These are phyloP conservation scores for Bombus soroeensis DNA, from an alignment of 1,140 invertebrate genomes.

Conservation along the genomic window DNA sequence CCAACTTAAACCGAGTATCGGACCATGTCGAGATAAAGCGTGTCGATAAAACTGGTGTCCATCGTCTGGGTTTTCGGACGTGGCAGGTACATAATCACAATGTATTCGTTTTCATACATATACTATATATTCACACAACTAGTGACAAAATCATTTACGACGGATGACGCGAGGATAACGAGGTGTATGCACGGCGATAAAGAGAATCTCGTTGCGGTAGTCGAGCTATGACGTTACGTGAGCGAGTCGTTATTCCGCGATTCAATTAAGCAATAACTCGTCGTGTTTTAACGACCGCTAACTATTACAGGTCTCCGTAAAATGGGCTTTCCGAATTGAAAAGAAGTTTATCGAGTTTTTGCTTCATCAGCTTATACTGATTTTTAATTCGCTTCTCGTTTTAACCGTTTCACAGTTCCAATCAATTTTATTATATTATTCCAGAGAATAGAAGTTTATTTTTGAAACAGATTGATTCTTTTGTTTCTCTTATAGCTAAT, in stretches of 20 bases:
- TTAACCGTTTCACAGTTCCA: background rate
- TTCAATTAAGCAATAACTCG: constrained; percentile 40
- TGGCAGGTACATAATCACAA: constrained; percentile 41
- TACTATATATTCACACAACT: background rate
- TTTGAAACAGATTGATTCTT: background rate
- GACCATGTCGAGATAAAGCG: constrained; percentile 29
- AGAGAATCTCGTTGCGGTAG: background rate
- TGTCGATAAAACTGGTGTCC: constrained; percentile 14
- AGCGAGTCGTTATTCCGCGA: constrained; percentile 11
- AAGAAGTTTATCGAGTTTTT: background rate
- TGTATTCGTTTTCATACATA: background rate
- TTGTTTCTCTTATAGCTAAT: too few species aligned
- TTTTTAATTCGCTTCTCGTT: background rate
- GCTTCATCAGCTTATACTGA: too few species aligned
- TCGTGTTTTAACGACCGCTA: background rate
- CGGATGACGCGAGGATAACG: constrained; percentile 9
- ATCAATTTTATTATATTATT: background rate
- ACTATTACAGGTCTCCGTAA: background rate
- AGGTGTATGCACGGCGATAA: constrained; percentile 1
- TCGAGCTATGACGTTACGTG: background rate
- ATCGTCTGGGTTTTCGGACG: background rate
- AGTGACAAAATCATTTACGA: background rate
- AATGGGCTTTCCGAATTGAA: background rate
- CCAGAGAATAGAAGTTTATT: too few species aligned
- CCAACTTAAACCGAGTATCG: constrained; percentile 5